phyloP scores from a whole-genome alignment of 37 sponge, comb jelly and placozoan genomes.

The Spongilla lacustris region DNA sequence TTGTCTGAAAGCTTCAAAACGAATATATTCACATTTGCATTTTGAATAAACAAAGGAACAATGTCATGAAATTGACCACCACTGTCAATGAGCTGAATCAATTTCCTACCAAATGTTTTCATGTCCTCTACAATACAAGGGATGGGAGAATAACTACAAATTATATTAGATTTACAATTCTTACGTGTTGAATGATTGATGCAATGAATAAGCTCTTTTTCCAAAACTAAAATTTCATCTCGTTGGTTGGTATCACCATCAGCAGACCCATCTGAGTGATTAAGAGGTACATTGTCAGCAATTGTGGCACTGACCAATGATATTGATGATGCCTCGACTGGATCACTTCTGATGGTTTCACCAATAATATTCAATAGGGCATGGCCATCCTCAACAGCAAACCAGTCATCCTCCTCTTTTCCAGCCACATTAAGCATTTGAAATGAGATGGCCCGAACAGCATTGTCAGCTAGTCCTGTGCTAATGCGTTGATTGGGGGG shows the following conservation, averaged over 20 bases:
- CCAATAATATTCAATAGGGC: background rate
- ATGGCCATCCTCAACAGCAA: background rate
- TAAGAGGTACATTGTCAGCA: background rate
- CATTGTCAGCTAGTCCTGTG: background rate
- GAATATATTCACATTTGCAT: background rate
- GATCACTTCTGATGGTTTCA: background rate
- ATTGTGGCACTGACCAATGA: background rate
- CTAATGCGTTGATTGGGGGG: background rate
- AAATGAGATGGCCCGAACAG: background rate
- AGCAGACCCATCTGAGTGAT: background rate
- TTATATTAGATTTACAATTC: background rate
- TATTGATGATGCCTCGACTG: too few species aligned
- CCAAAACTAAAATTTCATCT: background rate
- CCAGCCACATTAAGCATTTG: background rate
- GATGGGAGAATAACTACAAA: too few species aligned
- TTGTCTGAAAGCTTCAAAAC: constrained; percentile 25
- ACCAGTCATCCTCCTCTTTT: background rate
- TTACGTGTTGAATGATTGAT: background rate
- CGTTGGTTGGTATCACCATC: background rate
- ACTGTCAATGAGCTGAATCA: constrained; percentile 6
- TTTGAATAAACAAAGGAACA: constrained; percentile 12
- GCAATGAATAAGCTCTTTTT: background rate
- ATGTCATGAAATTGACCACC: constrained; percentile 42
- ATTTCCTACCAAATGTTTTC: background rate
- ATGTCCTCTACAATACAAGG: background rate